phyloP scores from a whole-genome alignment of 2,797 vertebrate genomes.

The Premnoplex brunnescens region DNA sequence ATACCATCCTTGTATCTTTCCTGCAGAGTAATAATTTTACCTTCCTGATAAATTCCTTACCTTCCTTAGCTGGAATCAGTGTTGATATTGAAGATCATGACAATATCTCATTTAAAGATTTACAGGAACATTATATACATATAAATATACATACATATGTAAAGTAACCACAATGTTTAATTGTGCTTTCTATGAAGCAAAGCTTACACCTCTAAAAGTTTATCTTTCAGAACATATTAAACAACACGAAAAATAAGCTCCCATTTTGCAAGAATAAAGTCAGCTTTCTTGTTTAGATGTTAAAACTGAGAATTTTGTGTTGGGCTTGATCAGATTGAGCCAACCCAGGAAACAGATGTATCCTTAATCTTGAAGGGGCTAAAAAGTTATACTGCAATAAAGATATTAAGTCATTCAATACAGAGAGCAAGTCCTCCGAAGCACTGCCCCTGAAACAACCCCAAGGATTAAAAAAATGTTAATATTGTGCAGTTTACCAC shows the following conservation, averaged over 20 bases:
- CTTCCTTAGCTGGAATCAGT: not conserved
- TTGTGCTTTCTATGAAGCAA: not conserved
- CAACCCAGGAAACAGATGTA: conserved; percentile 18
- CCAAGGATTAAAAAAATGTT: not conserved
- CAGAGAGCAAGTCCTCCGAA: not conserved
- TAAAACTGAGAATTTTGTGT: not conserved
- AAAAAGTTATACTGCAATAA: not conserved
- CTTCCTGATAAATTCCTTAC: not conserved
- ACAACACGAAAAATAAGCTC: not conserved
- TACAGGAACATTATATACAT: not conserved
- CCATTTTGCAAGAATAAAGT: not conserved
- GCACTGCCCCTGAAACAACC: not conserved
- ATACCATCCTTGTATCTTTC: not conserved
- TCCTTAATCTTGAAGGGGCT: not conserved
- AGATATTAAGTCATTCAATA: not conserved
- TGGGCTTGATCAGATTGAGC: not conserved
- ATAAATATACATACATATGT: not conserved
- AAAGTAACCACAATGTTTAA: not conserved
- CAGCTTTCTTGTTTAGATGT: not conserved
- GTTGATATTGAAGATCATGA: not conserved
- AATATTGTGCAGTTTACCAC: not conserved
- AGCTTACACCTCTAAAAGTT: not conserved
- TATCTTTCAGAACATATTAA: not conserved
- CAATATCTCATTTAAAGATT: not conserved
- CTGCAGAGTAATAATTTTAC: not conserved